These are phyloP conservation scores for Echinops telfairi DNA, from an alignment of 2,113 vertebrate genomes.

Conservation along the genomic window DNA sequence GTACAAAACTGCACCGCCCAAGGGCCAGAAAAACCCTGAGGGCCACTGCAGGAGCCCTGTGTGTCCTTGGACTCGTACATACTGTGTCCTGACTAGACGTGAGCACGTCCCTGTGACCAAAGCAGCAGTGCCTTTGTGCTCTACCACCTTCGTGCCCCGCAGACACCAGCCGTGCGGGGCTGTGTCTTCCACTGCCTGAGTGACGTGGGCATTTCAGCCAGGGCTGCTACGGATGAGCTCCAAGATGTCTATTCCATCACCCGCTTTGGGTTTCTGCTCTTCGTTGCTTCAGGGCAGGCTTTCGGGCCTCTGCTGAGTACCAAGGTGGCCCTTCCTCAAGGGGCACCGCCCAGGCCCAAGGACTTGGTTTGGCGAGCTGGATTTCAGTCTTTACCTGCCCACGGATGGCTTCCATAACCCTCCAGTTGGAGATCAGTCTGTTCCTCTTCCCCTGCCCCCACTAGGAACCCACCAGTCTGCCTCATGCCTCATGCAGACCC, in stretches of 20 bases:
- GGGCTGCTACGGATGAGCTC: neutral
- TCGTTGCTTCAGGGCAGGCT: neutral
- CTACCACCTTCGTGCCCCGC: neutral
- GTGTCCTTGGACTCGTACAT: accelerated
- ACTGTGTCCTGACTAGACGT: neutral
- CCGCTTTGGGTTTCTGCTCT: neutral
- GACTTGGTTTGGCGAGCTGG: neutral
- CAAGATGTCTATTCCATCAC: neutral
- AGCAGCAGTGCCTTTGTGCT: neutral
- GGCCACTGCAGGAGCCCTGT: neutral
- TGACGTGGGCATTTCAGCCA: neutral
- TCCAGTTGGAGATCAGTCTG: neutral
- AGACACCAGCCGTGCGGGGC: neutral
- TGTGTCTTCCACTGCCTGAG: neutral
- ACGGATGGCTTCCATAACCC: neutral
- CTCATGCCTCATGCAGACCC: neutral
- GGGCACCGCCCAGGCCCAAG: neutral
- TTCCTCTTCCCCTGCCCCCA: neutral
- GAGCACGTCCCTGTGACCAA: neutral
- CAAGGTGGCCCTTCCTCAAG: neutral
- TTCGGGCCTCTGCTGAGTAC: neutral
- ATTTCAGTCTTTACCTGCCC: neutral
- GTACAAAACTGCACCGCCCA: neutral
- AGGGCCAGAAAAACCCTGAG: neutral
- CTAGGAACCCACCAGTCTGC: neutral